These are phyloP conservation scores for Drosophila sordidula DNA, from an alignment of 2,888 invertebrate genomes.

Conservation along the genomic window DNA sequence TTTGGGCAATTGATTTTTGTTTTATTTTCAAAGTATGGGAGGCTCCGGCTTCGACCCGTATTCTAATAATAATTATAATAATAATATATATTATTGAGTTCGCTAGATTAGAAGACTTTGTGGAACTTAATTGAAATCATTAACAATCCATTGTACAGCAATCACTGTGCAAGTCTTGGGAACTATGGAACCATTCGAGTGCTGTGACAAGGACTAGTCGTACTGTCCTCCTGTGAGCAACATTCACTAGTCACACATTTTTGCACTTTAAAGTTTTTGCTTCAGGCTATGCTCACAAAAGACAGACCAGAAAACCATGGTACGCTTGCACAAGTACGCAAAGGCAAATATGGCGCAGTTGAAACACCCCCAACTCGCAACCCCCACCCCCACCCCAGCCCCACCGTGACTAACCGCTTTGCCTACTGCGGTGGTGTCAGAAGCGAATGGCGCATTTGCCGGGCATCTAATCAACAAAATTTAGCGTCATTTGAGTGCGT, in stretches of 20 bases:
- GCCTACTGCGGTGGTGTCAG: conserved; percentile 12
- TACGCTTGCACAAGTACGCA: conserved; percentile 19
- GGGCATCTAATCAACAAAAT: conserved; percentile 79
- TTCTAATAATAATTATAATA: too few relatives aligned
- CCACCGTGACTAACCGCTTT: not conserved
- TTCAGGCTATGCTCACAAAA: not conserved
- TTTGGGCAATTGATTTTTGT: too few relatives aligned
- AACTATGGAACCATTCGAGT: not conserved
- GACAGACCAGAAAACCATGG: conserved; percentile 4
- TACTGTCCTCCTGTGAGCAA: not conserved
- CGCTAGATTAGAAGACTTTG: too few relatives aligned
- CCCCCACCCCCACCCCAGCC: not conserved
- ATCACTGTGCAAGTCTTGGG: not conserved
- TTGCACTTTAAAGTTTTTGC: conserved; percentile 2
- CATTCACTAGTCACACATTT: conserved; percentile 3
- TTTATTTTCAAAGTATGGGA: too few relatives aligned
- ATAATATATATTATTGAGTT: too few relatives aligned
- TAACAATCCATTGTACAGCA: not conserved
- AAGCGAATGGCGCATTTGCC: conserved; percentile 32
- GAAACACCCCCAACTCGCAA: not conserved
- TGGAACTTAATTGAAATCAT: too few relatives aligned
- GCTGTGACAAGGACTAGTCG: not conserved
- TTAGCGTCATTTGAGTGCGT: conserved; percentile 75
- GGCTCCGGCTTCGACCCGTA: too few relatives aligned
- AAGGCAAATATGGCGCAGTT: conserved; percentile 35